Percentiles rank a stretch among this genome's conserved stretches.
These are phyloP conservation scores for Perca flavescens DNA, from an alignment of 2,113 vertebrate genomes.

Conservation along the genomic window DNA sequence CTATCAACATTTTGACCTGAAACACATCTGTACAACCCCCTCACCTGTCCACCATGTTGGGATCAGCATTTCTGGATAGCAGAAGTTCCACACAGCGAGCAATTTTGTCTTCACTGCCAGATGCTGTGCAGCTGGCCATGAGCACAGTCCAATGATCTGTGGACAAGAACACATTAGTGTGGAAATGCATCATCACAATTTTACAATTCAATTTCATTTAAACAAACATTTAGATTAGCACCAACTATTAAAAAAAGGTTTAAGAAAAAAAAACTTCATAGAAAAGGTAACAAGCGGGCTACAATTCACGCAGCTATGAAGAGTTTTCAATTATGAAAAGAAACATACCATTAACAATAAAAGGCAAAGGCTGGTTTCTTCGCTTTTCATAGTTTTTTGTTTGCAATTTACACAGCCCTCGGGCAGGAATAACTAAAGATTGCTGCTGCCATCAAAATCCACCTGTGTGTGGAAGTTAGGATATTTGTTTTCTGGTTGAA, in stretches of 20 bases:
- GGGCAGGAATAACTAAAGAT: too few relatives aligned
- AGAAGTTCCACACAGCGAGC: constrained; percentile 91
- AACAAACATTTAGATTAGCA: not conserved
- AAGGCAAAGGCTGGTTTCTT: too few relatives aligned
- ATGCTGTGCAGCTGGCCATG: constrained; percentile 90
- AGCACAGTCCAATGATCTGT: constrained; percentile 90
- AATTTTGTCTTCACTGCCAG: constrained; percentile 87
- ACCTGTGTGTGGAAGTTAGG: too few relatives aligned
- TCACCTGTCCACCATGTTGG: constrained; percentile 92
- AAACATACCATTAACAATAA: too few relatives aligned
- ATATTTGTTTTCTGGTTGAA: too few relatives aligned
- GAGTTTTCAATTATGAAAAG: too few relatives aligned
- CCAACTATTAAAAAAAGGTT: not conserved
- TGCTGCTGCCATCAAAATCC: too few relatives aligned
- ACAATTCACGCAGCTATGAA: not conserved
- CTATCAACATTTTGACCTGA: constrained; percentile 52
- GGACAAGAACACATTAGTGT: not conserved
- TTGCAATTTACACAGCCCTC: too few relatives aligned
- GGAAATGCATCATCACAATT: not conserved
- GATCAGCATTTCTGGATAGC: constrained; percentile 92
- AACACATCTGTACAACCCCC: constrained; percentile 28
- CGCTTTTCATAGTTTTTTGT: too few relatives aligned
- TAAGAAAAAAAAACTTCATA: not conserved
- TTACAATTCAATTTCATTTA: not conserved
- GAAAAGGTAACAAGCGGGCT: not conserved